These are phyloP conservation scores for Hydraecia micacea DNA, from an alignment of 2,888 invertebrate species.

Conservation along the genomic window DNA sequence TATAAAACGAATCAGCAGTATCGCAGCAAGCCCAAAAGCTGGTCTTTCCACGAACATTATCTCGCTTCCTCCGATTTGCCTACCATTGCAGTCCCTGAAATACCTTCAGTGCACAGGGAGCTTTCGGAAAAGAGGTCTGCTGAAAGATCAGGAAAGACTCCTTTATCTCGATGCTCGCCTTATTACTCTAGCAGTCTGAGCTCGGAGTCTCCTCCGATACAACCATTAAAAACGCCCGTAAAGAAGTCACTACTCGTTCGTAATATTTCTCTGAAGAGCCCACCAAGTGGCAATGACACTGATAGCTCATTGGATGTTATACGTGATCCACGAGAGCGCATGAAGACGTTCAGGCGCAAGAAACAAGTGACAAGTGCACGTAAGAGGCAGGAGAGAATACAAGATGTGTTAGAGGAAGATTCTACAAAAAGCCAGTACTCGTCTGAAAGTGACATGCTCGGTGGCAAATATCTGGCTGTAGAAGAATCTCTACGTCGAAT, in stretches of 20 bases:
- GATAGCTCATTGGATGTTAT: constrained; percentile 93
- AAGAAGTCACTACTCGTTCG: constrained; percentile 91
- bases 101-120: constrained; percentile 86
- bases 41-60: constrained; percentile 92
- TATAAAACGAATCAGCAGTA: constrained; percentile 90
- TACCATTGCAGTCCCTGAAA: constrained; percentile 89
- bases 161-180: constrained; percentile 92
- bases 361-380: constrained; percentile 91
- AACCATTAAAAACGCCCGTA: constrained; percentile 91
- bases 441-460: constrained; percentile 87
- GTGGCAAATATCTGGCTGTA: constrained; percentile 81
- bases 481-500: constrained; percentile 88
- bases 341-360: constrained; percentile 92
- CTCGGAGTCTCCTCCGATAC: constrained; percentile 93
- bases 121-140: constrained; percentile 83
- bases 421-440: constrained; percentile 88
- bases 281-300: constrained; percentile 94
- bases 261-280: constrained; percentile 92
- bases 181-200: constrained; percentile 94
- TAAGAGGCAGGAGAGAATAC: constrained; percentile 90
- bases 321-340: constrained; percentile 92
- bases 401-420: constrained; percentile 89
- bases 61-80: constrained; percentile 89
- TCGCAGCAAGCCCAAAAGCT: constrained; percentile 91
- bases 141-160: constrained; percentile 88